Evolutionary conservation across 2,797 vertebrate genomes (phyloP).

Genomic region (Oryzias sinensis): DNA sequence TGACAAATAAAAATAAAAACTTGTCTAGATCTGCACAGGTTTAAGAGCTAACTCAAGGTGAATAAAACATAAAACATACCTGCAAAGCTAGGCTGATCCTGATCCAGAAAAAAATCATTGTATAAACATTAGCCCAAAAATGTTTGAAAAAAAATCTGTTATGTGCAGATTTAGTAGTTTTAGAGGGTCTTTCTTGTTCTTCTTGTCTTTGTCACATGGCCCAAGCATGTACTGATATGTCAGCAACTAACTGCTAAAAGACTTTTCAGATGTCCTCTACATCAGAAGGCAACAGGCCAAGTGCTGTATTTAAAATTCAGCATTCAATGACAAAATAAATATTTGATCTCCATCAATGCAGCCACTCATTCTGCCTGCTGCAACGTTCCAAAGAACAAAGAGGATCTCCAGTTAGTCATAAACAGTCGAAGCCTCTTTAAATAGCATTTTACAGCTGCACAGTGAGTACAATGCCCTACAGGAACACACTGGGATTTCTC

Average conservation of each 20-base stretch:
- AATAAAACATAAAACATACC: too few species aligned
- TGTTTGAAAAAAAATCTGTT: too few species aligned
- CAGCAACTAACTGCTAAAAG: slow-evolving; percentile 38
- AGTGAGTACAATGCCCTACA: slow-evolving; percentile 12
- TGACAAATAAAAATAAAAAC: too few species aligned
- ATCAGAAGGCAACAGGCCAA: slow-evolving; percentile 51
- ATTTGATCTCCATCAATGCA: slow-evolving; percentile 62
- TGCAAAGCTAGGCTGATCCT: too few species aligned
- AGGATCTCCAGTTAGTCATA: slow-evolving; percentile 40
- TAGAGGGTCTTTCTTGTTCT: background rate
- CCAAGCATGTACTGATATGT: slow-evolving; percentile 57
- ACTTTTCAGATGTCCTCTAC: slow-evolving; percentile 32
- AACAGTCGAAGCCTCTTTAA: slow-evolving; percentile 40
- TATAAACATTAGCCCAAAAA: too few species aligned
- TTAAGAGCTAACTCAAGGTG: too few species aligned
- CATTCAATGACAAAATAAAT: slow-evolving; percentile 69
- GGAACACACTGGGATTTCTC: slow-evolving; percentile 16
- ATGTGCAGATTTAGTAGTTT: too few species aligned
- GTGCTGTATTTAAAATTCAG: slow-evolving; percentile 38
- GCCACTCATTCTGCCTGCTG: slow-evolving; percentile 58
- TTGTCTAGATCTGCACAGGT: too few species aligned
- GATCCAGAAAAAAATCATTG: too few species aligned
- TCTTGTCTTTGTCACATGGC: slow-evolving; percentile 38
- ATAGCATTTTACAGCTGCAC: slow-evolving; percentile 18
- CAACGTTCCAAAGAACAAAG: slow-evolving; percentile 56